Base-by-base conservation (phyloP, 2,888 invertebrate species). In the Epiblema foenella region DNA sequence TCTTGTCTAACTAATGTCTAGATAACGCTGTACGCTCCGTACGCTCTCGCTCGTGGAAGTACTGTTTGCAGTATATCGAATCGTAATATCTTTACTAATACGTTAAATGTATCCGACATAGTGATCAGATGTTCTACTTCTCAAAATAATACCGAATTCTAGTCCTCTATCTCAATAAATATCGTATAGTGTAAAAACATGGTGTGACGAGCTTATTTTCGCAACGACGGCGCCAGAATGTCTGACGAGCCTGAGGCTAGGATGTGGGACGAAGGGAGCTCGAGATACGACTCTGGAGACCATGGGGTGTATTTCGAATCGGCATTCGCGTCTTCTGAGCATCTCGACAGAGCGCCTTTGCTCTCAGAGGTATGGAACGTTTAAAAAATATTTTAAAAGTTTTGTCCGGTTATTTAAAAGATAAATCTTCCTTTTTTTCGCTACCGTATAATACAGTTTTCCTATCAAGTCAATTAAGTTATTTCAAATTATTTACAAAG, bases 231-330 rank as follows among this genome's bases (percentile, higher is more conserved):
- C 90, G 90, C 92, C 92, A 91, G 91, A 80, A 93, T 93, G 93
- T 93, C 93, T 92, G 93, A 93, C 82, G 93, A 93, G 82, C 84
- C 90, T 11, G 93, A 93, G 76, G 92, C 93, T 73, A 88, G 91
- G 78, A 93, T 93, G 93, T 93, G 93, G 93, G 92, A 93, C 59
- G 93, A 93, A 64, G 91, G 86, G 42, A 85, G 85, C 65, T 88
- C 91, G 57, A 83, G 89, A 71, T 93, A 89, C 77, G 91, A 92
- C 74, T 83, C 88, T 73, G 81, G 89, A 64, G 83, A 82, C 68
- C 87, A 86, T 1, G 91, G 89, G 9, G 84, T 88, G 0, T 93
- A 86, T 77, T 93, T 89, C 75, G 92, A 91, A 76, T 88, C 91
- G 0, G 88, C 90, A 3, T 93, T 93, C 76, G 92, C 92, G 7